phyloP scores from a whole-genome alignment of 2,888 invertebrate species.

The Ditula angustiorana region DNA sequence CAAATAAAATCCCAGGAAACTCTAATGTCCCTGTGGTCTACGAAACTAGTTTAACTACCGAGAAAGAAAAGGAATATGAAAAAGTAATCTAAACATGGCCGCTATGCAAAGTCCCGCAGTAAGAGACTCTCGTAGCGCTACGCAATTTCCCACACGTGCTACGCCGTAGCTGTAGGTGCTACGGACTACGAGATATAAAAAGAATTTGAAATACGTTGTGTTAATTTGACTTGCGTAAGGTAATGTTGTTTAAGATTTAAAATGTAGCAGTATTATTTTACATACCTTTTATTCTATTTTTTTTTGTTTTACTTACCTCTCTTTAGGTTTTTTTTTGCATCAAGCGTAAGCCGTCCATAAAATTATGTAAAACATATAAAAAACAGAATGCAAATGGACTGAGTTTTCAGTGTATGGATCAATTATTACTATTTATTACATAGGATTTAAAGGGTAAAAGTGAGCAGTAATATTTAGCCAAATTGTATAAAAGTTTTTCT shows the following conservation, averaged over 20 bases:
- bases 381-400: too few species aligned
- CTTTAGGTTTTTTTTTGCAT: too few species aligned
- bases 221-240: too few species aligned
- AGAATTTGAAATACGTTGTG: background rate
- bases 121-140: slow-evolving; percentile 13
- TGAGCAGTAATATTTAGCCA: too few species aligned
- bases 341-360: too few species aligned
- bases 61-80: slow-evolving; percentile 3
- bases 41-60: slow-evolving; percentile 3
- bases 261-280: background rate
- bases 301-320: too few species aligned
- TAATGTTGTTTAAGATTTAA: background rate
- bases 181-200: slow-evolving; percentile 4
- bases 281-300: too few species aligned
- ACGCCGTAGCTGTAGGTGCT: slow-evolving; percentile 1
- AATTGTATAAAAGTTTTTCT: too few species aligned
- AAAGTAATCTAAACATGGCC: slow-evolving; percentile 5
- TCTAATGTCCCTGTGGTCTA: background rate
- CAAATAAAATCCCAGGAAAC: background rate
- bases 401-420: too few species aligned
- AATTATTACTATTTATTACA: too few species aligned
- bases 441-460: too few species aligned
- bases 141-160: background rate
- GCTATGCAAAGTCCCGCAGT: slow-evolving; percentile 7
- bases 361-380: too few species aligned